These are phyloP conservation scores for Helostoma temminkii DNA, from an alignment of 2,797 vertebrate genomes.

Conservation along the genomic window DNA sequence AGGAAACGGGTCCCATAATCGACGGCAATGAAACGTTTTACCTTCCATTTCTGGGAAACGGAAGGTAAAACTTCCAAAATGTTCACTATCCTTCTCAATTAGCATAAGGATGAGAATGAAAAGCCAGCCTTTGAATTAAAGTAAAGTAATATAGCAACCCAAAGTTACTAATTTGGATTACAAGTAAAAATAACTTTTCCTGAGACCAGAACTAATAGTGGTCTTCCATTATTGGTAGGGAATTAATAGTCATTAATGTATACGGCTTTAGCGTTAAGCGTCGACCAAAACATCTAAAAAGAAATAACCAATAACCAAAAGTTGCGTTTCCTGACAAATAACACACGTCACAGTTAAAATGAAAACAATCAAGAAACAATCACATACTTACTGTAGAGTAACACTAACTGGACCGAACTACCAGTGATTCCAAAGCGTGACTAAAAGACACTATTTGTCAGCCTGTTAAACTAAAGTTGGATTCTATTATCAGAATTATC, in stretches of 20 bases:
- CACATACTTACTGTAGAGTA: constrained; percentile 62
- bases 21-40: constrained; percentile 3
- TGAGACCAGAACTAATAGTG: no score
- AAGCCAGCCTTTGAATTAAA: no score
- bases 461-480: background rate
- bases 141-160: no score
- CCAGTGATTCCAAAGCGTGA: constrained; percentile 5
- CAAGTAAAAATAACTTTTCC: no score
- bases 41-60: constrained; percentile 31
- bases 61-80: background rate
- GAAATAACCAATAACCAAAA: fast-evolving
- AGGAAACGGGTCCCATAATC: background rate
- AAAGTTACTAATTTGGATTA: background rate
- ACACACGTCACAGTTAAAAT: background rate
- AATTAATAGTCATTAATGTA: no score
- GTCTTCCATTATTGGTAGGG: no score
- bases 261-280: no score
- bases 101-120: no score
- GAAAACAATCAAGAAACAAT: constrained; percentile 33
- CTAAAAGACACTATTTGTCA: background rate
- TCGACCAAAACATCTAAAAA: no score
- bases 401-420: constrained; percentile 39
- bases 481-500: background rate
- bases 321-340: background rate
- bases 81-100: no score